Conservation (phyloP, 2,113 vertebrate species). For the Ophthalmolycus amberensis region DNA sequence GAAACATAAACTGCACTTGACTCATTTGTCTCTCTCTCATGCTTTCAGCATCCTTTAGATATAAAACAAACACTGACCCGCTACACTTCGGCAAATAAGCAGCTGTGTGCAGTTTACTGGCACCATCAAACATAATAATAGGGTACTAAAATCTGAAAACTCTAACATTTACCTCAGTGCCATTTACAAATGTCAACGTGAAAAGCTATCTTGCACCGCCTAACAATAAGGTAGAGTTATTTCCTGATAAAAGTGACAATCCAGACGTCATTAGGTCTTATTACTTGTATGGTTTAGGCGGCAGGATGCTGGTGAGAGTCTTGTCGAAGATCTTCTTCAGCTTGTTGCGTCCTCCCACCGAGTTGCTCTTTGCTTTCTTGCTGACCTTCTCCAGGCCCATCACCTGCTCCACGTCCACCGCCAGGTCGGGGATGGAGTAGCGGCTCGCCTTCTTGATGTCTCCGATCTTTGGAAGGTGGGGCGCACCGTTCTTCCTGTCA, state of each 20-base stretch:
- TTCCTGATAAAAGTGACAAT: background rate
- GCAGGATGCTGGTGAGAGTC: constrained; percentile 98
- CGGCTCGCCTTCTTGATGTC: constrained; percentile 98
- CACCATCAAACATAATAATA: background rate
- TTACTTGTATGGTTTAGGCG: constrained; percentile 99
- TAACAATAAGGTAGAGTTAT: background rate
- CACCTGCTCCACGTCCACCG: constrained; percentile 97
- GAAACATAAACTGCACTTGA: background rate
- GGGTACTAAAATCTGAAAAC: background rate
- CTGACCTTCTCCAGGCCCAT: constrained; percentile 96
- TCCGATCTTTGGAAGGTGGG: constrained; percentile 97
- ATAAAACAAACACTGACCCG: background rate
- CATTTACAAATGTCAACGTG: background rate
- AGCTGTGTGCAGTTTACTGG: background rate
- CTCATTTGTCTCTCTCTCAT: background rate
- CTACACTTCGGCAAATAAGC: background rate
- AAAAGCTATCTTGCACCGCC: background rate
- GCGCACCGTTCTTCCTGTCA: constrained; percentile 94
- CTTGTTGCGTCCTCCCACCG: constrained; percentile 96
- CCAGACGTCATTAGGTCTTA: background rate
- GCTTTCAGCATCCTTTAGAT: background rate
- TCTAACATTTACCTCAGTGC: background rate
- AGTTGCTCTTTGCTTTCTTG: constrained; percentile 95
- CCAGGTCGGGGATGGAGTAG: constrained; percentile 97
- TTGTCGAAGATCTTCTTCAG: constrained; percentile 99